Evolutionary conservation across 2,888 invertebrate genomes (phyloP), one percentile per base, ranked within the genome.

Genomic region (Melanargia galathea): DNA sequence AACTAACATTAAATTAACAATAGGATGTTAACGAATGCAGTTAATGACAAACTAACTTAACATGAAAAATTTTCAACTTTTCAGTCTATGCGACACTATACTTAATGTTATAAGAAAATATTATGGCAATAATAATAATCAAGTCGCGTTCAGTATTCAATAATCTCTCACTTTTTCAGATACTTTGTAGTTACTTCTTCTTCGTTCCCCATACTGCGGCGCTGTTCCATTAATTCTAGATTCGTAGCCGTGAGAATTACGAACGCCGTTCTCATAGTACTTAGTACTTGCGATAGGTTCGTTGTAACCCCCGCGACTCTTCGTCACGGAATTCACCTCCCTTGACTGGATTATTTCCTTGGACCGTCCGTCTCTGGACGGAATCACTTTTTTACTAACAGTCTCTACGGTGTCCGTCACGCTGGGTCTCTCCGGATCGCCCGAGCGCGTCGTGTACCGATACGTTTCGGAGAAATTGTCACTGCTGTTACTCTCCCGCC

Each of bases 381-480:
- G 95, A 54, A 95, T 86, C 1, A 94, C 92, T 83, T 95, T 95
- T 83, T 95, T 95, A 70, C 93, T 93, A 72, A 94, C 93, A 49
- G 93, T 95, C 77, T 94, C 94, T 16, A 94, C 94, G 0, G 94
- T 94, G 75, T 95, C 94, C 24, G 95, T 95, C 60, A 95, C 92
- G 74, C 93, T 94, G 20, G 95, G 95, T 69, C 94, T 85, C 60
- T 92, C 86, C 1, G 95, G 94, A 79, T 95, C 94, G 63, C 93
- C 94, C 8, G 93, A 93, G 67, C 94, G 92, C 13, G 94, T 94
- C 7, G 94, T 93, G 69, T 94, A 94, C 74, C 94, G 93, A 74
- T 94, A 94, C 0, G 95, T 95, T 82, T 95, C 95, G 1, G 94
- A 94, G 78, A 92, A 95, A 76, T 95, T 95, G 67, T 94, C 95